Evolutionary conservation across 2,888 invertebrate species (phyloP), one percentile per base, ranked within the genome.

Genomic region (Chrysomela aeneicollis): DNA sequence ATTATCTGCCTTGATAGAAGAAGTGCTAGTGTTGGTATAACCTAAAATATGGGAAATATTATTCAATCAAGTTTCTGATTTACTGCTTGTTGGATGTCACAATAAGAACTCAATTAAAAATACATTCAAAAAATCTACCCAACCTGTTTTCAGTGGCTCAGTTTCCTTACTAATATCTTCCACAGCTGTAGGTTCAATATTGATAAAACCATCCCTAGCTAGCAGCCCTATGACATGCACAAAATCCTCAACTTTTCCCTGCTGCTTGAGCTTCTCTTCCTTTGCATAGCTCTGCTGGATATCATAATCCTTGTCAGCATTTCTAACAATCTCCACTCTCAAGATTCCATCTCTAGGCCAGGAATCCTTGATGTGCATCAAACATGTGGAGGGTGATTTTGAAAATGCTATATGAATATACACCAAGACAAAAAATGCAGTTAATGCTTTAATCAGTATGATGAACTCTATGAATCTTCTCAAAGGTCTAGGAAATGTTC

Each of bases 341-440:
- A 99, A 85, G 72, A 99, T 95, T 3, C 98, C 98, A 82, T 97
- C 94, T 67, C 95, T 86, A 0, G 98, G 98, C 98, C 98, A 99
- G 10, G 91, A 89, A 71, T 92, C 88, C 78, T 92, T 89, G 32
- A 97, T 89, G 81, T 94, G 91, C 79, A 94, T 91, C 74, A 99
- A 86, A 82, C 99, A 99, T 74, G 95, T 95, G 60, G 95, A 93
- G 6, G 98, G 97, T 67, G 94, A 90, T 77, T 94, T 89, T 51
- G 96, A 94, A 83, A 98, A 97, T 68, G 93, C 92, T 80, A 95
- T 89, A 80, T 99, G 99, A 78, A 99, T 95, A 82, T 98, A 98
- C 53, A 94, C 91, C 76, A 98, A 86, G 55, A 96, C 92, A 79
- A 94, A 93, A 83, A 99, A 92, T 59, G 96, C 94, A 59, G 90